Conservation (phyloP, 2,888 invertebrate species). For the Ellobium chinense region DNA sequence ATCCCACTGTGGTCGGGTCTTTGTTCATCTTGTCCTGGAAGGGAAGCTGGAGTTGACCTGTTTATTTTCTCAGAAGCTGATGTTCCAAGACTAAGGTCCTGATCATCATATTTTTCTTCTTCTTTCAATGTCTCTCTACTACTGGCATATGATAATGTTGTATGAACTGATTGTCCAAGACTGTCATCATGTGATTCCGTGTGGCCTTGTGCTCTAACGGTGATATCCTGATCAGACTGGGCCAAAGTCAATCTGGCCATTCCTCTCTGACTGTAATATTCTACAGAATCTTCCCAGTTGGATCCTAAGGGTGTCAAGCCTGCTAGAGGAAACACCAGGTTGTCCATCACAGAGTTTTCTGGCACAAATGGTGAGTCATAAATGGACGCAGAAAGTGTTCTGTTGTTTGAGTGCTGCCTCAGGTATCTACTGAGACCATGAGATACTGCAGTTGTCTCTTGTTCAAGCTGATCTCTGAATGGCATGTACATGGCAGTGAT, state of each 20-base stretch:
- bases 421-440: conserved; percentile 7
- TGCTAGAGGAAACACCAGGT: conserved; percentile 12
- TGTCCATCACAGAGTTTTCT: background rate
- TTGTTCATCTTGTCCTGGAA: background rate
- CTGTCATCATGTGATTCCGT: too few relatives aligned
- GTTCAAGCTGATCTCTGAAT: background rate
- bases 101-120: background rate
- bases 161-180: too few relatives aligned
- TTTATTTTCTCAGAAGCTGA: background rate
- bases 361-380: conserved; percentile 10
- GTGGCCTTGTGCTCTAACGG: too few relatives aligned
- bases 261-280: too few relatives aligned
- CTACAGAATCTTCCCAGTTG: too few relatives aligned
- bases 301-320: background rate
- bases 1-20: too few relatives aligned
- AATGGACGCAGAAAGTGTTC: background rate
- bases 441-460: background rate
- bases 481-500: too few relatives aligned
- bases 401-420: conserved; percentile 8
- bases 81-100: background rate
- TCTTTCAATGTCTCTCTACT: background rate
- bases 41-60: background rate
- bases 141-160: too few relatives aligned
- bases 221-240: too few relatives aligned
- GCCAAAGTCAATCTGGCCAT: too few relatives aligned